phyloP scores from a whole-genome alignment of 2,113 vertebrate species.

The Zosterops borbonicus region DNA sequence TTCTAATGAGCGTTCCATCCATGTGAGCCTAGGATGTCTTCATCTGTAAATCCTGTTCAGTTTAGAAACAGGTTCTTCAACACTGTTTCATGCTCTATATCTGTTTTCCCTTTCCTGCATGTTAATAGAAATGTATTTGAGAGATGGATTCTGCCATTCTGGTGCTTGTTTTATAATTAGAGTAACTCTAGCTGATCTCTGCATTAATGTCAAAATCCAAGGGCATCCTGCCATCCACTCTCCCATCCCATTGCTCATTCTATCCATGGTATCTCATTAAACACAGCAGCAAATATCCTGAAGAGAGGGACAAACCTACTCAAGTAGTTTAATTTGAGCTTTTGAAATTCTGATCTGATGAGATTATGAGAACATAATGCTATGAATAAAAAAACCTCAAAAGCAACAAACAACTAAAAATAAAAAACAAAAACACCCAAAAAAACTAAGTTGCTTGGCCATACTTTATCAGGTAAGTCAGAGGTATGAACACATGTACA shows the following conservation, averaged over 20 bases:
- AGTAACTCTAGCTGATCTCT: slow-evolving; percentile 11
- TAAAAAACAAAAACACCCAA: too few relatives aligned
- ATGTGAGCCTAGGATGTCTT: neutral
- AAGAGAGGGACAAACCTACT: neutral
- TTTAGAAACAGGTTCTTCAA: neutral
- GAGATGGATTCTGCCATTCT: neutral
- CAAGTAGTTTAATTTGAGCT: neutral
- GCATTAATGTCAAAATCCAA: neutral
- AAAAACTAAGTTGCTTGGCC: neutral
- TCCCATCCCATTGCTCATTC: neutral
- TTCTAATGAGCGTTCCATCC: neutral
- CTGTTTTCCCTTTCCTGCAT: neutral
- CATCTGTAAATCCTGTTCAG: neutral
- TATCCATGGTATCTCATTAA: neutral
- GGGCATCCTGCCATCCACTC: neutral
- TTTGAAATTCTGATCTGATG: neutral
- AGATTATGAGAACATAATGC: neutral
- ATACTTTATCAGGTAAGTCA: neutral
- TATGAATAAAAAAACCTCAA: neutral
- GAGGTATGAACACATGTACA: neutral
- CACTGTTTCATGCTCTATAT: neutral
- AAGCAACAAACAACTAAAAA: neutral
- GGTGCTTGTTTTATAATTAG: neutral
- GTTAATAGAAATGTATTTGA: neutral
- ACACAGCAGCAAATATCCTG: neutral